Conservation (phyloP, 2,797 vertebrate genomes). For the Botia almorhae region DNA sequence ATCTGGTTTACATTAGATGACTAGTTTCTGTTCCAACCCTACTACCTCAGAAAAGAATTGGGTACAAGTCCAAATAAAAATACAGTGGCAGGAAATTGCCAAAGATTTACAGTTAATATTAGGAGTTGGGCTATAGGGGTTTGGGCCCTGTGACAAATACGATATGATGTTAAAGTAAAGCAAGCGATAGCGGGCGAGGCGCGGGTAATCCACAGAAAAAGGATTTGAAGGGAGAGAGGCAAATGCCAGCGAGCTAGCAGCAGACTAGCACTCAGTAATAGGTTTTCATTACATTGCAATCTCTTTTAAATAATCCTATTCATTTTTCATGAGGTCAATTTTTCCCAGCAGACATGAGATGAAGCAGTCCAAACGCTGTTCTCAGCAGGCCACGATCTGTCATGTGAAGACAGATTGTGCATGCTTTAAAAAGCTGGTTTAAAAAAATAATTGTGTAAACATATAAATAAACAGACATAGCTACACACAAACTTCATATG, state of each 20-base stretch:
- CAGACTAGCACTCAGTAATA: conserved; percentile 49
- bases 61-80: conserved; percentile 34
- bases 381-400: conserved; percentile 22
- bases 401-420: conserved; percentile 14
- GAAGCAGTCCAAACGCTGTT: conserved; percentile 29
- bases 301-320: conserved; percentile 60
- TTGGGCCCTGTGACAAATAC: conserved; percentile 45
- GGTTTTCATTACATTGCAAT: conserved; percentile 57
- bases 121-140: conserved; percentile 37
- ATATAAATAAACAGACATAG: conserved; percentile 22
- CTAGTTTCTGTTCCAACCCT: neutral
- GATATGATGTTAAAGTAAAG: conserved; percentile 51
- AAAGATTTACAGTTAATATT: conserved; percentile 48
- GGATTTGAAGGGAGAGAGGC: conserved; percentile 34
- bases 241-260: conserved; percentile 29
- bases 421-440: conserved; percentile 13
- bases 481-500: neutral
- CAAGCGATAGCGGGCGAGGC: conserved; percentile 31
- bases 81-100: conserved; percentile 34
- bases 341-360: conserved; percentile 46
- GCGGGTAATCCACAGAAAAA: conserved; percentile 42
- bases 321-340: conserved; percentile 60
- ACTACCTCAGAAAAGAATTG: conserved; percentile 28
- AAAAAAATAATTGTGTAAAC: conserved; percentile 1
- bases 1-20: conserved; percentile 51